phyloP scores from a whole-genome alignment of 2,113 vertebrate species.

The Chaetodon auriga region DNA sequence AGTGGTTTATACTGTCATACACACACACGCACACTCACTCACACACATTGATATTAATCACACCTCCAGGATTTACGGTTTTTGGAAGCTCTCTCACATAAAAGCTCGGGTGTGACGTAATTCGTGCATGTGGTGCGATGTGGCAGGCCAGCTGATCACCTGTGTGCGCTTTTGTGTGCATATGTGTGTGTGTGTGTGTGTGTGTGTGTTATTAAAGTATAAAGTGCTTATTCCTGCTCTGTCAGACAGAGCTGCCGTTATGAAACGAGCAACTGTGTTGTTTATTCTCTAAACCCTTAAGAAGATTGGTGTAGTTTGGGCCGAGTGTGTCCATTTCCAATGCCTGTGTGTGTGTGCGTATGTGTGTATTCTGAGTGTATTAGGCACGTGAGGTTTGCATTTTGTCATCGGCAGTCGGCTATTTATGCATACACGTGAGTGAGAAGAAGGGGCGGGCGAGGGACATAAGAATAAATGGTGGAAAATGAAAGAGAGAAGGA shows the following conservation, averaged over 20 bases:
- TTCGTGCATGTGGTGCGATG: constrained; percentile 51
- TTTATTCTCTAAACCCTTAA: constrained; percentile 81
- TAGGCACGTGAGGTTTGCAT: constrained; percentile 65
- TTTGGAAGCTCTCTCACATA: constrained; percentile 24
- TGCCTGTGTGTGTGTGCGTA: constrained; percentile 38
- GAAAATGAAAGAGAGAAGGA: constrained; percentile 4
- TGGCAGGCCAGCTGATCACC: constrained; percentile 64
- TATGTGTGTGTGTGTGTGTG: constrained; percentile 30
- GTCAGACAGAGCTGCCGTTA: constrained; percentile 53
- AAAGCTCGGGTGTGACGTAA: constrained; percentile 45
- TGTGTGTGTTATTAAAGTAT: constrained; percentile 59
- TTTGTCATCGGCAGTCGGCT: constrained; percentile 66
- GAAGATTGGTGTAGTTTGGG: constrained; percentile 73
- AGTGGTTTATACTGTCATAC: constrained; percentile 27
- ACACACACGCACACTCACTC: constrained; percentile 10
- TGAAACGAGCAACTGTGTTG: constrained; percentile 75
- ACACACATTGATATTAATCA: constrained; percentile 42
- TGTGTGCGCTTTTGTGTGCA: constrained; percentile 19
- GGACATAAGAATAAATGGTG: constrained; percentile 19
- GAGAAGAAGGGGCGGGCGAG: constrained; percentile 25
- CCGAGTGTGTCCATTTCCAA: constrained; percentile 41
- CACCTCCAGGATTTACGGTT: constrained; percentile 35
- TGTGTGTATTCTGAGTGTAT: constrained; percentile 41
- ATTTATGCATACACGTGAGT: constrained; percentile 64
- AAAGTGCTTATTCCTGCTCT: constrained; percentile 64